Conservation (phyloP, 2,113 vertebrate genomes). For the Eolophus roseicapilla region DNA sequence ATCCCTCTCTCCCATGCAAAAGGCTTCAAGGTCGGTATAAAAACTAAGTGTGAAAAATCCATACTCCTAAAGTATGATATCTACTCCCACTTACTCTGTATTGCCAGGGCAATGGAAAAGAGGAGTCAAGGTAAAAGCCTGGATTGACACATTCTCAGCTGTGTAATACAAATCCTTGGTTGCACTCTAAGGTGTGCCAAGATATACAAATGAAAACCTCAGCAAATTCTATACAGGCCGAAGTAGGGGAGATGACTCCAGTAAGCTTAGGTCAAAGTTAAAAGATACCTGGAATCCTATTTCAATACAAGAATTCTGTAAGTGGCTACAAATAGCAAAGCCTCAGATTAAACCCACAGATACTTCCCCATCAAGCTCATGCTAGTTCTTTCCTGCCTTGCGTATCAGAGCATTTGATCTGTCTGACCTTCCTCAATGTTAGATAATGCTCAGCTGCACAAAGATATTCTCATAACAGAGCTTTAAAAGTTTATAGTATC, state of each 20-base stretch:
- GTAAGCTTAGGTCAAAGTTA: not conserved
- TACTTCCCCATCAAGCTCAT: not conserved
- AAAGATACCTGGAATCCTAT: not conserved
- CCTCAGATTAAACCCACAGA: not conserved
- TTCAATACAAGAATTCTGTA: not conserved
- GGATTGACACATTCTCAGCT: not conserved
- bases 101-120: not conserved
- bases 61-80: not conserved
- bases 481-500: not conserved
- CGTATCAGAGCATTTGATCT: not conserved
- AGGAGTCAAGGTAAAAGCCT: not conserved
- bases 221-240: not conserved
- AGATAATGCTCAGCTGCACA: not conserved
- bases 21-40: not conserved
- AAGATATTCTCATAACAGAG: not conserved
- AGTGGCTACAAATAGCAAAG: not conserved
- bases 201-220: not conserved
- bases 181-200: accelerated
- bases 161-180: not conserved
- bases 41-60: not conserved
- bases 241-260: not conserved
- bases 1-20: not conserved
- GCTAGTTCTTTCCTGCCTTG: not conserved
- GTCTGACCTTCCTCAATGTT: not conserved
- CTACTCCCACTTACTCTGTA: not conserved